These are phyloP conservation scores for Leiothrix lutea DNA, from an alignment of 2,113 vertebrate genomes.

Conservation along the genomic window DNA sequence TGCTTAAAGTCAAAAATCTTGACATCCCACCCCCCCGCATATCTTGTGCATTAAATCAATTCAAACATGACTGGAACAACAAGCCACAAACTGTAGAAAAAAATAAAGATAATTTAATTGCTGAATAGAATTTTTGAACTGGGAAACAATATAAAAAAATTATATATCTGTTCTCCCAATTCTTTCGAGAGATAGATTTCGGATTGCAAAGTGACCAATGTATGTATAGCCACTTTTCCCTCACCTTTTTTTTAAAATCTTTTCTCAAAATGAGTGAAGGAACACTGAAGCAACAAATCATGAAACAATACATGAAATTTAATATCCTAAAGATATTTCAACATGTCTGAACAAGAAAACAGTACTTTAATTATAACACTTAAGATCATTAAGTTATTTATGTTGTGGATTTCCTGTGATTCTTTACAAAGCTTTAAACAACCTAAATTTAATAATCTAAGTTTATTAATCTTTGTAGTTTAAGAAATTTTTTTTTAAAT, in stretches of 20 bases:
- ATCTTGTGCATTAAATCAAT: background rate
- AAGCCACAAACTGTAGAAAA: background rate
- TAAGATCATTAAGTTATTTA: constrained; percentile 52
- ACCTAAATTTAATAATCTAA: background rate
- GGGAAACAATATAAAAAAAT: constrained; percentile 11
- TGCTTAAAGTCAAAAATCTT: background rate
- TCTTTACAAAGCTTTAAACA: constrained; percentile 58
- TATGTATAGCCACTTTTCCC: background rate
- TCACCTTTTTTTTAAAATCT: background rate
- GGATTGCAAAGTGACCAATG: constrained; percentile 21
- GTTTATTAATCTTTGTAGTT: background rate
- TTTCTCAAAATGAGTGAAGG: constrained; percentile 13
- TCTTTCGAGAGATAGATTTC: constrained; percentile 20
- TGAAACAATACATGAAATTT: constrained; percentile 30
- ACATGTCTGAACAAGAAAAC: constrained; percentile 42
- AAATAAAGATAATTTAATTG: constrained; percentile 24
- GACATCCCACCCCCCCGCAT: accelerated
- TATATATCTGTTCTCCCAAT: background rate
- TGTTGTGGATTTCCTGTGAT: background rate
- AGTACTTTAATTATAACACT: constrained; percentile 46
- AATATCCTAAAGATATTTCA: constrained; percentile 41
- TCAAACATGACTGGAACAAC: constrained; percentile 14
- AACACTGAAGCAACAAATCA: constrained; percentile 41
- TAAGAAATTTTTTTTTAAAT: constrained; percentile 8
- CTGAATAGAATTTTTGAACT: constrained; percentile 2